Conservation (phyloP, 2,888 invertebrate species). For the Coremacera marginata region DNA sequence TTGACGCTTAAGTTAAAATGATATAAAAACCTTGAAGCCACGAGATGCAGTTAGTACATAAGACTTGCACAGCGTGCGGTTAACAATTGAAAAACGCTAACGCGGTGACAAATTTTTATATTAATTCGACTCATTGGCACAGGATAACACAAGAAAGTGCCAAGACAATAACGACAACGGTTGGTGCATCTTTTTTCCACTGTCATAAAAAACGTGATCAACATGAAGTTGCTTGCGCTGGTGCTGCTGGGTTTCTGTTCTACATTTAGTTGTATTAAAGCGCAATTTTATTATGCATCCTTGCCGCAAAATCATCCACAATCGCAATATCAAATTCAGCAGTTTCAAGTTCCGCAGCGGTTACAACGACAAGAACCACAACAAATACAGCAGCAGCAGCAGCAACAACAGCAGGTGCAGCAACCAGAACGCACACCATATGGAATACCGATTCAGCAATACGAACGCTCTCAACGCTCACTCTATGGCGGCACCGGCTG, state of each 20-base stretch:
- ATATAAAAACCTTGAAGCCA: slow-evolving; percentile 27
- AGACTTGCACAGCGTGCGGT: neutral
- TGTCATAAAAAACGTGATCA: neutral
- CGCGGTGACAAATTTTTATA: neutral
- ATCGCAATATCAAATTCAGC: slow-evolving; percentile 24
- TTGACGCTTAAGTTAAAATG: neutral
- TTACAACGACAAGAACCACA: slow-evolving; percentile 17
- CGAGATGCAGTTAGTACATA: neutral
- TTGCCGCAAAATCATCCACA: neutral
- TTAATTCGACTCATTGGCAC: neutral
- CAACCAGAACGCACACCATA: slow-evolving; percentile 37
- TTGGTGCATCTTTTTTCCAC: neutral
- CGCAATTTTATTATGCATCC: slow-evolving; percentile 31
- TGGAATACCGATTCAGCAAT: slow-evolving; percentile 40
- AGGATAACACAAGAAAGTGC: neutral
- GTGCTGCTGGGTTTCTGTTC: neutral
- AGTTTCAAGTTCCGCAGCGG: slow-evolving; percentile 2
- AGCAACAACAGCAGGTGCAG: slow-evolving; percentile 9
- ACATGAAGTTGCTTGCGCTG: neutral
- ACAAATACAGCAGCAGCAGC: slow-evolving; percentile 7
- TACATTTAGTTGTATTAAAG: slow-evolving; percentile 20
- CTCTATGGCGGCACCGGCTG: slow-evolving; percentile 53
- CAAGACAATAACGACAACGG: neutral
- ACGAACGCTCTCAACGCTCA: slow-evolving; percentile 54
- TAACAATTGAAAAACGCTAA: slow-evolving; percentile 2